phyloP scores from a whole-genome alignment of 2,113 vertebrate species.

The Melanerpes aurifrons region DNA sequence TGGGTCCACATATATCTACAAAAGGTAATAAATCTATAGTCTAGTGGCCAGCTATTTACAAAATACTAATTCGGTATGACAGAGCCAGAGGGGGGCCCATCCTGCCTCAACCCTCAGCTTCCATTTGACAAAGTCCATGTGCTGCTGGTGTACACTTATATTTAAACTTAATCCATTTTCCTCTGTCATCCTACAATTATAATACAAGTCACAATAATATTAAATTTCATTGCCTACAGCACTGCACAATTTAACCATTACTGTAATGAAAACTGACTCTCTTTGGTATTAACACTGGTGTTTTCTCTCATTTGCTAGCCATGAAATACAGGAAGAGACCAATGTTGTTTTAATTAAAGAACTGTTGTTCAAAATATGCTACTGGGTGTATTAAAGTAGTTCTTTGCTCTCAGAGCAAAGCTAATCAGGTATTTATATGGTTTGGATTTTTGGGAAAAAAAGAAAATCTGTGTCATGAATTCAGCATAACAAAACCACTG shows the following conservation, averaged over 20 bases:
- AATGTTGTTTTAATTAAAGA: slow-evolving; percentile 66
- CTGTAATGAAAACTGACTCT: slow-evolving; percentile 74
- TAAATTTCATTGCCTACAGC: slow-evolving; percentile 76
- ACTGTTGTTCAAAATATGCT: slow-evolving; percentile 64
- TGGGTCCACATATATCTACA: slow-evolving; percentile 9
- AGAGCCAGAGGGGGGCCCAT: slow-evolving; percentile 19
- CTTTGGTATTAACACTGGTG: slow-evolving; percentile 75
- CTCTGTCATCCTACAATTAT: slow-evolving; percentile 76
- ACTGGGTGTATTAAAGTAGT: slow-evolving; percentile 45
- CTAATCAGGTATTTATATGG: slow-evolving; percentile 47
- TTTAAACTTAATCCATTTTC: slow-evolving; percentile 73
- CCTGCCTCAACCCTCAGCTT: slow-evolving; percentile 12
- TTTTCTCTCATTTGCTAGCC: slow-evolving; percentile 70
- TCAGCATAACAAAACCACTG: not conserved
- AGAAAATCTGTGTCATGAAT: not conserved
- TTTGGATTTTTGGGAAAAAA: not conserved
- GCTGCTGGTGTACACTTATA: slow-evolving; percentile 32
- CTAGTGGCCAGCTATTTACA: slow-evolving; percentile 57
- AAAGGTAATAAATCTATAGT: slow-evolving; percentile 33
- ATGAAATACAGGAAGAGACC: slow-evolving; percentile 64
- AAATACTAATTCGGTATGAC: slow-evolving; percentile 62
- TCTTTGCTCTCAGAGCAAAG: slow-evolving; percentile 29
- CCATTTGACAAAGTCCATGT: slow-evolving; percentile 50
- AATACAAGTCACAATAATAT: slow-evolving; percentile 77
- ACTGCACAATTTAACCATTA: slow-evolving; percentile 70